phyloP scores from a whole-genome alignment of 2,888 invertebrate species.

The Callosobruchus maculatus region DNA sequence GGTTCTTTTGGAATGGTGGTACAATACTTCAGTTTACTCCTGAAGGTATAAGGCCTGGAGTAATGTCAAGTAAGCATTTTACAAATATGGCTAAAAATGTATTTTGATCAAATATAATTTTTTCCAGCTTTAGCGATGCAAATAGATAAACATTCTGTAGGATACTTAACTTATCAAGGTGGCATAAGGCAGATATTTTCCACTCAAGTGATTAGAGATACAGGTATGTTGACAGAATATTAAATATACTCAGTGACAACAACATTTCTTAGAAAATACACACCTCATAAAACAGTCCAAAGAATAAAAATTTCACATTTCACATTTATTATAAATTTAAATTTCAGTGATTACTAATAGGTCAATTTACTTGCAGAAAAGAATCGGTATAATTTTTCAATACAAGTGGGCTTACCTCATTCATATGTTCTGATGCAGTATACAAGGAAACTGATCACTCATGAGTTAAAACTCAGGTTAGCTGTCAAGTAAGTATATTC shows the following conservation, averaged over 20 bases:
- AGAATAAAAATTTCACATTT: too few relatives aligned
- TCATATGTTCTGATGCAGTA: slow-evolving; percentile 73
- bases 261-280: background rate
- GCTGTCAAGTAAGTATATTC: slow-evolving; percentile 37
- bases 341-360: too few relatives aligned
- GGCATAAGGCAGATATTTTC: slow-evolving; percentile 72
- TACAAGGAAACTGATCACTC: slow-evolving; percentile 74
- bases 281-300: too few relatives aligned
- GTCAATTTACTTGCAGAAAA: slow-evolving; percentile 35
- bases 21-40: slow-evolving; percentile 73
- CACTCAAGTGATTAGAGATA: slow-evolving; percentile 75
- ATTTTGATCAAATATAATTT: background rate
- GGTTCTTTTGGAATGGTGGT: slow-evolving; percentile 74
- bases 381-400: slow-evolving; percentile 58
- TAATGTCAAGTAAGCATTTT: slow-evolving; percentile 69
- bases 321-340: too few relatives aligned
- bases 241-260: background rate
- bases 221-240: slow-evolving; percentile 56
- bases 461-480: slow-evolving; percentile 73
- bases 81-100: background rate
- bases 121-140: slow-evolving; percentile 75
- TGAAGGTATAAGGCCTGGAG: slow-evolving; percentile 70
- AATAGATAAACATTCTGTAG: slow-evolving; percentile 82
- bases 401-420: slow-evolving; percentile 81
- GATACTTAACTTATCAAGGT: slow-evolving; percentile 81